phyloP scores from a whole-genome alignment of 2,888 invertebrate genomes.

The Digitonthophagus gazella region DNA sequence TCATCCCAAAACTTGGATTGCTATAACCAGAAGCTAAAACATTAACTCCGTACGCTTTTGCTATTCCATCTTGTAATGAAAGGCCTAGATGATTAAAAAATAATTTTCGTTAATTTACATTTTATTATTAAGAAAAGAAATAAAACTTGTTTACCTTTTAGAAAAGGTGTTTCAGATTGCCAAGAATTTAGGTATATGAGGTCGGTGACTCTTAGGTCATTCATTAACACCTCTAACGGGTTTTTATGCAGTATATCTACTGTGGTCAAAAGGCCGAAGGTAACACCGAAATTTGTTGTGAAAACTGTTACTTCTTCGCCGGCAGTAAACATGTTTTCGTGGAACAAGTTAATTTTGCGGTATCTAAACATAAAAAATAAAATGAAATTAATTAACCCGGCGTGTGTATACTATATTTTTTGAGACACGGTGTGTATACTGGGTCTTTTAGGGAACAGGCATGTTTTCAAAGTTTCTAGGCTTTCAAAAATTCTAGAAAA shows the following conservation, averaged over 20 bases:
- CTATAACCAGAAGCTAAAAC: conserved; percentile 35
- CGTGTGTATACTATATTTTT: too few species aligned
- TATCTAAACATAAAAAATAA: conserved; percentile 37
- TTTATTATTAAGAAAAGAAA: neutral
- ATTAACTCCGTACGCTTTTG: conserved; percentile 36
- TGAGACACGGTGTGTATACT: too few species aligned
- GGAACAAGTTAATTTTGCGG: conserved; percentile 46
- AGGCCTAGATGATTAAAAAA: conserved; percentile 34
- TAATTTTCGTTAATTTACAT: neutral
- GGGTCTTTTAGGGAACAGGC: too few species aligned
- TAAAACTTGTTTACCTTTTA: neutral
- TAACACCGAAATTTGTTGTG: conserved; percentile 77
- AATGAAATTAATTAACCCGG: too few species aligned
- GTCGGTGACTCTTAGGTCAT: conserved; percentile 52
- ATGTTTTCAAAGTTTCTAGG: too few species aligned
- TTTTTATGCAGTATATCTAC: conserved; percentile 77
- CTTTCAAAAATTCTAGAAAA: too few species aligned
- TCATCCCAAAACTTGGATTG: conserved; percentile 30
- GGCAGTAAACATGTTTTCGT: conserved; percentile 52
- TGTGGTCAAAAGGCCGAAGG: conserved; percentile 78
- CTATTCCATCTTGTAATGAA: conserved; percentile 38
- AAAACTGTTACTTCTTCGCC: conserved; percentile 60
- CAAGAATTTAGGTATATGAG: conserved; percentile 73
- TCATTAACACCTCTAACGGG: conserved; percentile 58
- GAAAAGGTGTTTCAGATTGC: conserved; percentile 80